Conservation (phyloP, 1,140 invertebrate genomes). For the Zaprionus kolodkinae region DNA sequence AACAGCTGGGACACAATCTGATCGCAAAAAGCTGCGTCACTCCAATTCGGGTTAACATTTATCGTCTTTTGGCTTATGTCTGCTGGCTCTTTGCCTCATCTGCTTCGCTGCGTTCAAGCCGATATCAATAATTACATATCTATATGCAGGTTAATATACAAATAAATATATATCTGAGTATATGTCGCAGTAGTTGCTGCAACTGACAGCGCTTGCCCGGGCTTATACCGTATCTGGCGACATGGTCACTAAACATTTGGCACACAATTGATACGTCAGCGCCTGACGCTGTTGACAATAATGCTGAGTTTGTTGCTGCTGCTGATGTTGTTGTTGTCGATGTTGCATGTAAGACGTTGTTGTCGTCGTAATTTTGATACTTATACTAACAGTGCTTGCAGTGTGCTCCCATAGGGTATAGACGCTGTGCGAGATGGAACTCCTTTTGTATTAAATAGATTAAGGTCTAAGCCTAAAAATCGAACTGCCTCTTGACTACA, state of each 20-base stretch:
- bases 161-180: conserved; percentile 12
- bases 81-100: conserved; percentile 18
- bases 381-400: background rate
- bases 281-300: conserved; percentile 65
- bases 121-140: conserved; percentile 47
- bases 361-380: conserved; percentile 24
- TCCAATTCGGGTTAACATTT: conserved; percentile 41
- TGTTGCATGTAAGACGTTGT: conserved; percentile 40
- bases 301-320: conserved; percentile 57
- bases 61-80: conserved; percentile 20
- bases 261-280: conserved; percentile 81
- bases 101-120: conserved; percentile 36
- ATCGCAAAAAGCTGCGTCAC: conserved; percentile 29
- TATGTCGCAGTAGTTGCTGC: conserved; percentile 14
- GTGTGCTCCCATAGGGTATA: background rate
- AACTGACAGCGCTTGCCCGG: conserved; percentile 37
- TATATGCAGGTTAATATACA: conserved; percentile 10
- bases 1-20: conserved; percentile 38
- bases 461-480: too few species aligned
- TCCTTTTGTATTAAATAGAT: too few species aligned
- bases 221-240: conserved; percentile 51
- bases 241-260: conserved; percentile 81
- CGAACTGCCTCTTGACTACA: too few species aligned
- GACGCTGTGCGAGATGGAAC: background rate
- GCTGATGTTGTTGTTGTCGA: conserved; percentile 10